Base-by-base conservation (phyloP, 2,888 invertebrate species). In the Oxytorus armatus region DNA sequence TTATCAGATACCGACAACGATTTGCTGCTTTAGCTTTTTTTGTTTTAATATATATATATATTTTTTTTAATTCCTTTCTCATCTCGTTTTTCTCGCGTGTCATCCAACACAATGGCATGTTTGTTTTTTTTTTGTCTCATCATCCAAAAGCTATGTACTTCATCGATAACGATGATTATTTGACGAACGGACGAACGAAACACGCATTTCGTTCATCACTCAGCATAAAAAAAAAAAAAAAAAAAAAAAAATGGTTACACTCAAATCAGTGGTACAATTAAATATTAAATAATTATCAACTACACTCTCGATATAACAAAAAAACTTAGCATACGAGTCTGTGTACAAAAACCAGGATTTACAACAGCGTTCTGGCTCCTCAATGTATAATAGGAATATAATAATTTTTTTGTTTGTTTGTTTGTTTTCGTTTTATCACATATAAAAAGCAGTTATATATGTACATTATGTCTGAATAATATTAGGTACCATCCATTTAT, bases 361-460 rank as follows among this genome's bases (percentile, higher is more conserved):
- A 90, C 90, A 90, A 87, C 87, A 88, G 88, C 89, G 84, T 88
- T 87, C 86, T 88, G n/a, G 84, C 86, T 87, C 86, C 88, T 90
- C 89, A 88, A 86, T 83, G 88, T 88, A 86, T 89, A 88, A 88
- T 90, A 90, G 88, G 86, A 90, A 89, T 90, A 88, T 89, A 87
- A 88, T 90, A 85, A 89, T 88, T 86, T 86, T 75, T 65, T 68
- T 61, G 70, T 33, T 83, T 25, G 5, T 69, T 77, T 77, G 1
- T 29, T 55, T 79, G 57, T 65, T 49, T 78, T 39, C 47, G 51
- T 66, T 80, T 87, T 86, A 88, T 89, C 87, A 89, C 88, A 90
- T 91, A 91, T 90, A 91, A 91, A 91, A 91, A 91, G 90, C 91
- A 89, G 89, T 89, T 91, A 88, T 88, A 87, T 91, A 91, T 90